Conservation (phyloP, 2,888 invertebrate genomes). For the Tolmerus cingulatus region DNA sequence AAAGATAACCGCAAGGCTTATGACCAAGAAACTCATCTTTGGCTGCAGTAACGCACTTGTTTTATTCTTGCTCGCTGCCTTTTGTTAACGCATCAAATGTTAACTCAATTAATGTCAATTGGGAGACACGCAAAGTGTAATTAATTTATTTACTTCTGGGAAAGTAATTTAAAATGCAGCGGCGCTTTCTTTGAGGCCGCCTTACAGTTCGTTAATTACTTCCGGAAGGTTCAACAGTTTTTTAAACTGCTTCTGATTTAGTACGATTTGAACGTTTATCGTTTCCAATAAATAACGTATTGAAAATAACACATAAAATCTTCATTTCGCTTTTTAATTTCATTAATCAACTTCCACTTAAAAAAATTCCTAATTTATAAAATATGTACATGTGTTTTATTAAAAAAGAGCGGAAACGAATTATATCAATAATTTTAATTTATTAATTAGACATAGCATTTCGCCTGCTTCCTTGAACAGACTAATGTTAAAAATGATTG, state of each 20-base stretch:
- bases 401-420: background rate
- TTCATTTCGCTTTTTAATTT: background rate
- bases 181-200: background rate
- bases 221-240: background rate
- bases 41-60: background rate
- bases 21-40: conserved; percentile 2
- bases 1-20: background rate
- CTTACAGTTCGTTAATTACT: background rate
- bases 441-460: background rate
- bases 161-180: background rate
- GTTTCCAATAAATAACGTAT: background rate
- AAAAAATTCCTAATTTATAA: background rate
- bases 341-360: background rate
- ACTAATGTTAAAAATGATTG: too few relatives aligned
- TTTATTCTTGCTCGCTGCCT: background rate
- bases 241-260: background rate
- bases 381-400: background rate
- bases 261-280: background rate
- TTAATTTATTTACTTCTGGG: conserved; percentile 16
- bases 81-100: background rate
- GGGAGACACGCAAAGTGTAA: conserved; percentile 14
- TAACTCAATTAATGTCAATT: conserved; percentile 33
- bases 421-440: background rate
- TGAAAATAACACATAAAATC: background rate
- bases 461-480: background rate